These are phyloP conservation scores for Grammatotria lemairii DNA, from an alignment of 2,113 vertebrate species.

Conservation along the genomic window DNA sequence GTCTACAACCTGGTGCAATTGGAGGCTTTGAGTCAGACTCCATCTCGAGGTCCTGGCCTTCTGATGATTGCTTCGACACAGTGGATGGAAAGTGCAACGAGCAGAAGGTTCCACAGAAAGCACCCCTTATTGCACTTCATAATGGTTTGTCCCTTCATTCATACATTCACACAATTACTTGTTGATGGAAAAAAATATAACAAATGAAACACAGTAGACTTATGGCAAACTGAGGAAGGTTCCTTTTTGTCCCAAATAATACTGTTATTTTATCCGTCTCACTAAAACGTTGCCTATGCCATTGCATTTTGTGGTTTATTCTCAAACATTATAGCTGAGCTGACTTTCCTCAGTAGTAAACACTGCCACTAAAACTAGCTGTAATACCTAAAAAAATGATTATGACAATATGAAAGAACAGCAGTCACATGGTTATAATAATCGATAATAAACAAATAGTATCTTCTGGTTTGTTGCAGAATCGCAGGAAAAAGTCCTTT, in stretches of 20 bases:
- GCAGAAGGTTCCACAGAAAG: not conserved
- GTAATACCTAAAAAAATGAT: not conserved
- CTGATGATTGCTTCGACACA: not conserved
- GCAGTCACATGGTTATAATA: not conserved
- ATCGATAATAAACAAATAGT: not conserved
- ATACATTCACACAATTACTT: not conserved
- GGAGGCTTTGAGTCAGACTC: slow-evolving; percentile 78
- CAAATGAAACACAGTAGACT: not conserved
- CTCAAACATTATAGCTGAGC: not conserved
- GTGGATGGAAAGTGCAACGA: slow-evolving; percentile 37
- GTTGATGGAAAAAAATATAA: not conserved
- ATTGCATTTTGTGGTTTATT: not conserved
- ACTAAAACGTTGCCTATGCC: not conserved
- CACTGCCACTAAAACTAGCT: not conserved
- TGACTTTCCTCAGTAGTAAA: not conserved
- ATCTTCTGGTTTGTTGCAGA: slow-evolving; percentile 26
- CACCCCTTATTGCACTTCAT: not conserved
- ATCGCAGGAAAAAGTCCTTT: slow-evolving; percentile 52
- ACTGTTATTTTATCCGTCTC: accelerated
- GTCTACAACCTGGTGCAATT: slow-evolving; percentile 70
- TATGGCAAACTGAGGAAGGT: not conserved
- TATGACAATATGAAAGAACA: not conserved
- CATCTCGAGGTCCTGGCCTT: not conserved
- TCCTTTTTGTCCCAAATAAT: not conserved
- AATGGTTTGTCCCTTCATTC: slow-evolving; percentile 16